Base-by-base conservation (phyloP, 2,797 vertebrate genomes). In the Coregonus ussuriensis region DNA sequence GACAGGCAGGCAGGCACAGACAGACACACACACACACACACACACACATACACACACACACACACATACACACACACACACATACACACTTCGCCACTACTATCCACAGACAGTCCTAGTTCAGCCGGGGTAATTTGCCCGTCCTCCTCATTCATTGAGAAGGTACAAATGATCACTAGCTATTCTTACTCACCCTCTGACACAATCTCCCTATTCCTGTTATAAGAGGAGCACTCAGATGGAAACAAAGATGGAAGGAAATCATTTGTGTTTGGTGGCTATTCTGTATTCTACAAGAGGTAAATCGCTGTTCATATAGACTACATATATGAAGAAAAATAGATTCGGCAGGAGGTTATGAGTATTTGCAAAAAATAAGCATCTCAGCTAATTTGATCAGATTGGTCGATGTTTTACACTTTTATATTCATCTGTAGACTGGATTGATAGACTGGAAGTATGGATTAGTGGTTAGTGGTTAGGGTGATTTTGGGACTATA, bases 111-210 rank as follows among this genome's bases (percentile, higher is more conserved):
- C 96, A 97, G 97, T 96, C 96, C 96, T 96, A 97, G 96, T 98
- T 98, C 98, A 97, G 96, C 96, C 96, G 96, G 18, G 6, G 95
- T 99, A 98, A 98, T 98, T 98, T 98, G 96, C 96, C 97, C 98
- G 97, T 98, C 97, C 96, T 97, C 94, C 88, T 95, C 94, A 95
- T 94, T 96, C 97, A 96, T 96, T 95, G 96, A 96, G 95, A 97
- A 97, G 96, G 95, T 97, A 97, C 96, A 98, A 97, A 98, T 98
- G 97, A 98, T 97, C 95, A 94, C 94, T 88, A 95, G 95, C 95
- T 96, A 95, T 94, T 96, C 93, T 93, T 90, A 93, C 93, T 90
- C 92, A 89, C 84, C 86, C 88, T 85, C 89, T 18, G 25, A 25
- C 25, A 25, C 25, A 25, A 25, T 25, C 25, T 25, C 25, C 25